A percentile compares a stretch with the other conserved stretches of the same genome.
These are phyloP conservation scores for Zosterops borbonicus DNA, from an alignment of 2,113 vertebrate genomes.

Conservation along the genomic window DNA sequence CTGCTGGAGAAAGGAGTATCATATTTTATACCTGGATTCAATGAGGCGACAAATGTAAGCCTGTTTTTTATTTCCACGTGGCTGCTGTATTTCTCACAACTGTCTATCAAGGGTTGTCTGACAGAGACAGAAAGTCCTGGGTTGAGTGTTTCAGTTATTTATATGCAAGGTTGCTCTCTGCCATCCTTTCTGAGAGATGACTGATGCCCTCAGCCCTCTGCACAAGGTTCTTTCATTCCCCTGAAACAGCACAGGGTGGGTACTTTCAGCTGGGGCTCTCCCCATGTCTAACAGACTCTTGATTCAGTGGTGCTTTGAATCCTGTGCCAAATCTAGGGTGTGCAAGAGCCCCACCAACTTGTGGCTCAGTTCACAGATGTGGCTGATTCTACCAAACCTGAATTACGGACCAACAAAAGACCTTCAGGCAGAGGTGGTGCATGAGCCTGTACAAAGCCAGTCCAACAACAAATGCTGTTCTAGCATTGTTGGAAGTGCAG, in stretches of 20 bases:
- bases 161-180: neutral
- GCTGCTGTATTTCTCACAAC: slow-evolving; percentile 8
- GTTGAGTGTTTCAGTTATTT: neutral
- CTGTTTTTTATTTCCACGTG: neutral
- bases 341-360: neutral
- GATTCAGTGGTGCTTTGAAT: neutral
- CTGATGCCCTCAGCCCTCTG: neutral
- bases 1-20: neutral
- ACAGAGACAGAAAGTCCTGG: neutral
- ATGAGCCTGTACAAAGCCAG: neutral
- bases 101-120: neutral
- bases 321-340: fast-evolving
- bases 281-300: neutral
- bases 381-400: neutral
- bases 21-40: slow-evolving; percentile 20
- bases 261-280: neutral
- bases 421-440: fast-evolving
- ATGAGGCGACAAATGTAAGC: slow-evolving; percentile 10
- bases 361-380: neutral
- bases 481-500: neutral
- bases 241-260: fast-evolving
- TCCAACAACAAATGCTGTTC: neutral
- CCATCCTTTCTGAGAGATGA: neutral
- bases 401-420: neutral
- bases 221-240: neutral